These are phyloP conservation scores for Solenodon paradoxus DNA, from an alignment of 2,113 vertebrate genomes.

Conservation along the genomic window DNA sequence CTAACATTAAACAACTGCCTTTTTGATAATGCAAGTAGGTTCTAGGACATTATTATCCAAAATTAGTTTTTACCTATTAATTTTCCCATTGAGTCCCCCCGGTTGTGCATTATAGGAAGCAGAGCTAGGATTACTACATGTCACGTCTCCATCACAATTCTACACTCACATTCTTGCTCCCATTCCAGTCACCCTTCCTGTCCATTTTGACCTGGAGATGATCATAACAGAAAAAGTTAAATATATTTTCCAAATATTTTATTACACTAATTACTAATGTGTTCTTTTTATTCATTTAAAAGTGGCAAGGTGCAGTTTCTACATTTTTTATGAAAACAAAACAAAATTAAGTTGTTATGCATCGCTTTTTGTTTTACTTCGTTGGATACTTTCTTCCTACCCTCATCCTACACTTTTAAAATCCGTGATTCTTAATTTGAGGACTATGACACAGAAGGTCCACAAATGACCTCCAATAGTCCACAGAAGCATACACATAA, in stretches of 20 bases:
- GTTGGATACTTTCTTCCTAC: not conserved
- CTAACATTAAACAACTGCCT: not conserved
- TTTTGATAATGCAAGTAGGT: not conserved
- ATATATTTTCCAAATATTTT: conserved; percentile 1
- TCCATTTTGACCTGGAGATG: not conserved
- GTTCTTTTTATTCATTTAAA: conserved; percentile 7
- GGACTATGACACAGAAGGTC: not conserved
- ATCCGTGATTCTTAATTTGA: conserved; percentile 5
- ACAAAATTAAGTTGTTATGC: not conserved
- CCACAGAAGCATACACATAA: not conserved
- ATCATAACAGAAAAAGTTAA: not conserved
- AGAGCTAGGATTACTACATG: not conserved
- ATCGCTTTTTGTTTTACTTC: not conserved
- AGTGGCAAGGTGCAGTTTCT: not conserved
- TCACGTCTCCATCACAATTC: not conserved
- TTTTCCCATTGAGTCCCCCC: not conserved
- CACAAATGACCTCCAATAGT: not conserved
- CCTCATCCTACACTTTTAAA: conserved; percentile 12
- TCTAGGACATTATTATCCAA: not conserved
- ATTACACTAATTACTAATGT: not conserved
- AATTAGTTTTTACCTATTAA: not conserved
- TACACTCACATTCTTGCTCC: not conserved
- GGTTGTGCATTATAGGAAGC: not conserved
- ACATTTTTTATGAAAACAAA: not conserved
- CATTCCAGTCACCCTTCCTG: not conserved